Base-by-base conservation (phyloP, 1,140 invertebrate genomes). In the Neuroterus valhalla region DNA sequence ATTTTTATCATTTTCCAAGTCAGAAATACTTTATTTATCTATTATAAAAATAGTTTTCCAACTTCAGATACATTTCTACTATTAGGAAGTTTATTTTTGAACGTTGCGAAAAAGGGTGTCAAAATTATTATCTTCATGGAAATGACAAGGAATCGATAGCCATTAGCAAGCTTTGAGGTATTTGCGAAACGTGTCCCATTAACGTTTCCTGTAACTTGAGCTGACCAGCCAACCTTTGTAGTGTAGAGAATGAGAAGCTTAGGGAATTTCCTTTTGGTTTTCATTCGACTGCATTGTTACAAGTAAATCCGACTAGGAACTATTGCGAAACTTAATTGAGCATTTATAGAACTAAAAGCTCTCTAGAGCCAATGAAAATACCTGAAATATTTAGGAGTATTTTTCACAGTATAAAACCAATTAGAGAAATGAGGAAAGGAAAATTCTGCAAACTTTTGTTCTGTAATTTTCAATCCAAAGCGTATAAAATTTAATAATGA, bases 271-370 rank as follows among this genome's bases (percentile, higher is more conserved):
- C 26, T 23, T 23, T 55, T 2, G 23, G 26, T 12, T 55, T 55
- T 55, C 52, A 55, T 55, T 55, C 26, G 8, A 55, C 23, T 48
- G 21, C 21, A 14, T 55, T 55, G 52, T 55, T 55, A 55, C 52
- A 55, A 26, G 2, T 21, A 14, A 55, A 55, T 26, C 14, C 2
- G 11, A 55, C 52, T 55, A 11, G 52, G 26, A 26, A 26, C 21
- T 23, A 55, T 55, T 55, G 12, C 23, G 12, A 0, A 12, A 23
- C 11, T 55, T 55, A 10, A 55, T 55, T 55, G 26, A 55, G 52
- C 23, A 55, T 55, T 2, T 26, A 23, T 5, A 23, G 52, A 52
- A 14, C 21, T 23, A 5, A n/a, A 48, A 17, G 8, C 17, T 19
- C 46, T 17, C 17, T 1, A 15, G 17, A 48, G 17, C n/a, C n/a